phyloP scores from a whole-genome alignment of 2,888 invertebrate species.

The Phlogophora meticulosa region DNA sequence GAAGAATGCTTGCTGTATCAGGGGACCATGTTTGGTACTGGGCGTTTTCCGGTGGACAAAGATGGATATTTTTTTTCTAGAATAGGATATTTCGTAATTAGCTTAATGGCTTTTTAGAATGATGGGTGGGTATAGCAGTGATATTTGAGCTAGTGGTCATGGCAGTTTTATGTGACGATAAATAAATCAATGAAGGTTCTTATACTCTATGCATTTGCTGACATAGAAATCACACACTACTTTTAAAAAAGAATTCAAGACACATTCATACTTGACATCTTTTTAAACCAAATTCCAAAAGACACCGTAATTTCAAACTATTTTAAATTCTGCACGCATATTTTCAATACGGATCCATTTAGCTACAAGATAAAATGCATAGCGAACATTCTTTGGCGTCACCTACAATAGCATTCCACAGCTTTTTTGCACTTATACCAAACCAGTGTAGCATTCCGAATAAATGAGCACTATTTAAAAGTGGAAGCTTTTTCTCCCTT shows the following conservation, averaged over 20 bases:
- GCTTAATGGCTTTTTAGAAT: slow-evolving; percentile 13
- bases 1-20: slow-evolving; percentile 27
- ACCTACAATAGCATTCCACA: slow-evolving; percentile 63
- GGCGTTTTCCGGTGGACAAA: slow-evolving; percentile 10
- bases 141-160: slow-evolving; percentile 28
- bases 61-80: slow-evolving; percentile 14
- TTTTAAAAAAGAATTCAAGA: slow-evolving; percentile 26
- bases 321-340: slow-evolving; percentile 56
- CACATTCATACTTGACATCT: slow-evolving; percentile 26
- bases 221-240: background rate
- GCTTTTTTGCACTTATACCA: slow-evolving; percentile 61
- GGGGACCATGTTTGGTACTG: slow-evolving; percentile 28
- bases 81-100: slow-evolving; percentile 10
- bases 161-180: background rate
- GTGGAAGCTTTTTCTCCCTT: slow-evolving; percentile 35
- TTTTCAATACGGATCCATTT: slow-evolving; percentile 52
- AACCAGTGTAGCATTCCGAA: slow-evolving; percentile 55
- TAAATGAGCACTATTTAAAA: slow-evolving; percentile 61
- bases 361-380: slow-evolving; percentile 53
- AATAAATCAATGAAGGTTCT: slow-evolving; percentile 5
- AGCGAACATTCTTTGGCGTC: slow-evolving; percentile 52
- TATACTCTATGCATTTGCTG: background rate
- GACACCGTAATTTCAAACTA: slow-evolving; percentile 37
- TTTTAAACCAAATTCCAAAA: slow-evolving; percentile 30
- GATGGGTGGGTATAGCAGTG: background rate